Conservation (phyloP, 37 sponge, comb jelly and placozoan genomes). For the Chondrilla cf. caribensis region DNA sequence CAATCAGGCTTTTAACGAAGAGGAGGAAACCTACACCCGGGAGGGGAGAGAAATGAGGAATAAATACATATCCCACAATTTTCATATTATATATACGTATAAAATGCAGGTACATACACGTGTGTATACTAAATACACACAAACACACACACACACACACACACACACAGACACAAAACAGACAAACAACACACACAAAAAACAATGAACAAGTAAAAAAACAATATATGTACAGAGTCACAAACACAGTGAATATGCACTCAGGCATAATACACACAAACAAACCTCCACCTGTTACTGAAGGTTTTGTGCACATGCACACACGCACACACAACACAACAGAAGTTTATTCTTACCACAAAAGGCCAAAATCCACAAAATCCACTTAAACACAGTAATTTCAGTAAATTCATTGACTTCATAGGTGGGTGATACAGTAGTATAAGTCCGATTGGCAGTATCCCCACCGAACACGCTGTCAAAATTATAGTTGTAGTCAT, state of each 20-base stretch:
- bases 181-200: neutral
- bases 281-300: too few species aligned
- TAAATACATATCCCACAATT: too few species aligned
- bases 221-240: neutral
- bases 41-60: neutral
- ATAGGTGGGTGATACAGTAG: neutral
- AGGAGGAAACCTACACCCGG: neutral
- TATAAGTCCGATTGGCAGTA: neutral
- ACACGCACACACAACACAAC: neutral
- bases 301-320: neutral
- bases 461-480: too few species aligned
- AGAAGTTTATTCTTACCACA: slow-evolving; percentile 10
- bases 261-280: neutral
- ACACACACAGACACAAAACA: neutral
- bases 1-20: slow-evolving; percentile 13
- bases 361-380: slow-evolving; percentile 15
- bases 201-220: too few species aligned
- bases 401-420: neutral
- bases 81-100: too few species aligned
- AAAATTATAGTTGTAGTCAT: neutral
- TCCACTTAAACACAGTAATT: neutral
- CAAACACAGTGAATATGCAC: neutral
- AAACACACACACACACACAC: slow-evolving; percentile 8
- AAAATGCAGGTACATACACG: too few species aligned
- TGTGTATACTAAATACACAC: too few species aligned